These are phyloP conservation scores for Catocala fraxini DNA, from an alignment of 2,888 invertebrate genomes.

Conservation along the genomic window DNA sequence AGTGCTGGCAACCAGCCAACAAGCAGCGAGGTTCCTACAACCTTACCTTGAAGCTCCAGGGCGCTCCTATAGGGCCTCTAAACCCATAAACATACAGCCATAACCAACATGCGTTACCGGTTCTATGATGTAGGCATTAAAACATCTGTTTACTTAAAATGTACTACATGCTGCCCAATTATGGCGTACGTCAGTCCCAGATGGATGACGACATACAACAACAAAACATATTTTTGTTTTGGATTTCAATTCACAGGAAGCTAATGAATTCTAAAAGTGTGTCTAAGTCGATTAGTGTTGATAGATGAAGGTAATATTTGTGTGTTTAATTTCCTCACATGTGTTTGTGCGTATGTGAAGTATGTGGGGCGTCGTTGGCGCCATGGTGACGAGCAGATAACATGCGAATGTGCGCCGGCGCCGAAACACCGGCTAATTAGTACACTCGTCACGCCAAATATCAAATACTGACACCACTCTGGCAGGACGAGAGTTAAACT, in stretches of 20 bases:
- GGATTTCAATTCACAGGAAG: slow-evolving; percentile 9
- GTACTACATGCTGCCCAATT: neutral
- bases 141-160: no score
- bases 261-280: slow-evolving; percentile 23
- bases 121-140: no score
- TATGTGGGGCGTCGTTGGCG: slow-evolving; percentile 35
- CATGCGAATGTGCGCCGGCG: slow-evolving; percentile 46
- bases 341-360: neutral
- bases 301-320: slow-evolving; percentile 21
- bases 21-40: slow-evolving; percentile 17
- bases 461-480: neutral
- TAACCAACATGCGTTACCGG: slow-evolving; percentile 1
- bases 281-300: slow-evolving; percentile 22
- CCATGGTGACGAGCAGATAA: slow-evolving; percentile 41
- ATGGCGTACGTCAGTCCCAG: neutral
- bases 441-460: slow-evolving; percentile 20
- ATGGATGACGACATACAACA: slow-evolving; percentile 10
- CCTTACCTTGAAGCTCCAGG: slow-evolving; percentile 37
- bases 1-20: slow-evolving; percentile 42
- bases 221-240: slow-evolving; percentile 17
- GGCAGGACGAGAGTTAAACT: no score
- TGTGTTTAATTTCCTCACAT: slow-evolving; percentile 34
- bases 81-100: slow-evolving; percentile 30
- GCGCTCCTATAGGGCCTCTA: slow-evolving; percentile 41
- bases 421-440: slow-evolving; percentile 46